These are phyloP conservation scores for Anser cygnoides DNA, from an alignment of 2,113 vertebrate species.

Conservation along the genomic window DNA sequence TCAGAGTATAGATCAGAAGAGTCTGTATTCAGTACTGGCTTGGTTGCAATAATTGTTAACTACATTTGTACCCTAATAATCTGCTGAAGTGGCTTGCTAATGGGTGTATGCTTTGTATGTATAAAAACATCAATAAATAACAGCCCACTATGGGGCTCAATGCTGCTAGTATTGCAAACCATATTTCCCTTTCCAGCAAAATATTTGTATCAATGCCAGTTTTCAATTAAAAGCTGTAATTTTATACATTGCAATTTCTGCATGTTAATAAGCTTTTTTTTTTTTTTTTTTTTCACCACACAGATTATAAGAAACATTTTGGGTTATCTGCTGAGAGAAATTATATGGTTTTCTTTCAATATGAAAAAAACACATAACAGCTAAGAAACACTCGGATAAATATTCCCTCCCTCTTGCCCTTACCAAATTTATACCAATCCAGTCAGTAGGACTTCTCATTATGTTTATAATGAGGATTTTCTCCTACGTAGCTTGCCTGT, in stretches of 20 bases:
- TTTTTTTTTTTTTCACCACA: background rate
- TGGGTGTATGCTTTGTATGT: background rate
- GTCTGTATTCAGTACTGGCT: background rate
- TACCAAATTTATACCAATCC: background rate
- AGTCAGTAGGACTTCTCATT: background rate
- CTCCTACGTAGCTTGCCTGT: background rate
- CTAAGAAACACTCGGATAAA: background rate
- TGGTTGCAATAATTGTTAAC: background rate
- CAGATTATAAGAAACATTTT: background rate
- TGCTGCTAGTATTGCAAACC: background rate
- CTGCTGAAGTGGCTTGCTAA: background rate
- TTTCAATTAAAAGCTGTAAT: slow-evolving; percentile 14
- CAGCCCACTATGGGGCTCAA: background rate
- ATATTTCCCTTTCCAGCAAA: background rate
- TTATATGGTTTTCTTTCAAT: background rate
- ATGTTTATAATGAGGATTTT: background rate
- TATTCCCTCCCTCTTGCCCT: background rate
- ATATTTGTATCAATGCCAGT: background rate
- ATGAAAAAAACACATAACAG: background rate
- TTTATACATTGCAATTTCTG: background rate
- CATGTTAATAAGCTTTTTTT: background rate
- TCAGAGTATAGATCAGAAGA: background rate
- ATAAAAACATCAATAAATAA: background rate
- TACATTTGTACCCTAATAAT: background rate
- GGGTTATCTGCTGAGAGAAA: background rate